Evolutionary conservation across 2,113 vertebrate species (phyloP).

Genomic region (Gymnogyps californianus): DNA sequence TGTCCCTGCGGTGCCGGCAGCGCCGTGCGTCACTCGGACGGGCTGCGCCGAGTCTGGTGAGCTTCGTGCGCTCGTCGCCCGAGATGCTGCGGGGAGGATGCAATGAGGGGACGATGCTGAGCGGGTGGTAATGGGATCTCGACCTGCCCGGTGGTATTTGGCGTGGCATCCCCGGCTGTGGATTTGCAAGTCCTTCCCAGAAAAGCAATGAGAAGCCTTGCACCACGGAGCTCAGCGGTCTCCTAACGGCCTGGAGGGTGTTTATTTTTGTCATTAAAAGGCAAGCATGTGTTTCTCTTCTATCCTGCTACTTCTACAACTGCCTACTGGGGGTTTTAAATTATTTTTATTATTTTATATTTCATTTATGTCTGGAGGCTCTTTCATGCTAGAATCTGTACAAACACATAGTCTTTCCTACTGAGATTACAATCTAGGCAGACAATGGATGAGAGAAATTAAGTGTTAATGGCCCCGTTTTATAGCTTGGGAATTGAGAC

Average conservation of each 20-base stretch:
- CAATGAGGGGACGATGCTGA: accelerated
- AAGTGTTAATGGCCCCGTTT: neutral
- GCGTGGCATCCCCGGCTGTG: accelerated
- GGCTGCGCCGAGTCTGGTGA: too few species aligned
- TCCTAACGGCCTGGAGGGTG: neutral
- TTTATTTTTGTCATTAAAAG: neutral
- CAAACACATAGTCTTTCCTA: neutral
- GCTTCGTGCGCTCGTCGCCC: accelerated
- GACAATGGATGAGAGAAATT: neutral
- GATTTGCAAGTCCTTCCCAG: neutral
- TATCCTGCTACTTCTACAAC: neutral
- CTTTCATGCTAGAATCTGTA: neutral
- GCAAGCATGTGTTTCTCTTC: neutral
- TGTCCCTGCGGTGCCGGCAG: too few species aligned
- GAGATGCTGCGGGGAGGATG: neutral
- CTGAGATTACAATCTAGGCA: neutral
- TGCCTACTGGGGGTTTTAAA: neutral
- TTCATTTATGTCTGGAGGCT: neutral
- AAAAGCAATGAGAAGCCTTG: neutral
- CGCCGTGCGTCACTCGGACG: accelerated
- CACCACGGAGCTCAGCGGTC: accelerated
- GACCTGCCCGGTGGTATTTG: neutral
- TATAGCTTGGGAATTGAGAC: neutral
- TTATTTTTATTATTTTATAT: neutral
- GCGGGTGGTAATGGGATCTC: accelerated